Conservation (phyloP, 2,888 invertebrate genomes). For the Prosopocoilus inquinatus region DNA sequence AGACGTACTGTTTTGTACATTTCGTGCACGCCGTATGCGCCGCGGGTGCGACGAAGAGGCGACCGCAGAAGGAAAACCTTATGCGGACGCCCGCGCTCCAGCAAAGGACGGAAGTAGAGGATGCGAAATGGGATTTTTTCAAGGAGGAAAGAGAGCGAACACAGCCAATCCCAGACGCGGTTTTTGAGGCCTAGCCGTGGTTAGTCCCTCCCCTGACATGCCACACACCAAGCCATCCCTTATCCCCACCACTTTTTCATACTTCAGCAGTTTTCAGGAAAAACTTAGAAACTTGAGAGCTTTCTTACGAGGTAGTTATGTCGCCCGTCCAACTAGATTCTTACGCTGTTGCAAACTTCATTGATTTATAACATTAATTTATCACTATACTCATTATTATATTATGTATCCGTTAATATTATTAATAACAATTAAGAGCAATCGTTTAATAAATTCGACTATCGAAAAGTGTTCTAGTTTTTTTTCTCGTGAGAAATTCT, state of each 20-base stretch:
- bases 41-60: slow-evolving; percentile 15
- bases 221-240: slow-evolving; percentile 48
- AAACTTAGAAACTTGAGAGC: slow-evolving; percentile 3
- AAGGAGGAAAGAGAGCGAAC: slow-evolving; percentile 38
- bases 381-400: too few species aligned
- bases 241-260: slow-evolving; percentile 29
- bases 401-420: too few species aligned
- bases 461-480: too few species aligned
- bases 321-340: neutral
- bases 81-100: slow-evolving; percentile 10
- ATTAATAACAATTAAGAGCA: too few species aligned
- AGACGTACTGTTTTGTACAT: slow-evolving; percentile 41
- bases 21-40: slow-evolving; percentile 22
- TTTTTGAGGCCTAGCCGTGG: slow-evolving; percentile 54
- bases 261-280: neutral
- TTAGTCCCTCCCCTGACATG: slow-evolving; percentile 52
- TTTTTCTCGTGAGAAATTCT: too few species aligned
- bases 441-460: too few species aligned
- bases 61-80: slow-evolving; percentile 10
- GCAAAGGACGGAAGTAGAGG: slow-evolving; percentile 16
- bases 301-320: neutral
- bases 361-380: too few species aligned
- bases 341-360: too few species aligned
- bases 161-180: slow-evolving; percentile 53
- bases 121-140: slow-evolving; percentile 25